Base-by-base conservation (phyloP, 1,140 invertebrate species). In the Stegodyphus dumicola region DNA sequence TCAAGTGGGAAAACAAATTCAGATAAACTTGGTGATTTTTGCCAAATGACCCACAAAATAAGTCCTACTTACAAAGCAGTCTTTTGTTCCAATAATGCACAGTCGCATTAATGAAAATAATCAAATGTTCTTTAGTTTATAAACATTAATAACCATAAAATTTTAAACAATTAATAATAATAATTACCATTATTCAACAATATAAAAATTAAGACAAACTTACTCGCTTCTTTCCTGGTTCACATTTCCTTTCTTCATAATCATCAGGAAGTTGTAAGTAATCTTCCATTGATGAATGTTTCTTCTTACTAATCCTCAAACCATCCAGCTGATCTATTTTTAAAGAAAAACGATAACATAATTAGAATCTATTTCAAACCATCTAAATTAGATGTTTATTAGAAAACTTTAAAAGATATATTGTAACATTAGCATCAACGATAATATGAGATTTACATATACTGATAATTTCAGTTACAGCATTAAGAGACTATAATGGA, bases 221-320 rank as follows among this genome's bases (percentile, higher is more conserved):
- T 89, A 98, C 96, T 91, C 95, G 93, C 91, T 98, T 98, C 90
- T 97, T 95, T 78, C 95, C 95, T n/a, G 95, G 93, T 88, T 92
- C 93, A 77, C 93, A 92, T 91, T 88, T 91, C 89, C 94, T 93
- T 83, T 90, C 89, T 60, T 92, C 91, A 88, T 94, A 96, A 87
- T 94, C 94, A 89, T 96, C 95, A 86, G 96, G 95, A 90, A 97
- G 90, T 86, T 91, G 95, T 76, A 98, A 92, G 92, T 96, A 98
- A 89, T 98, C 96, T 91, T 97, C 96, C 93, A 98, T 95, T 2
- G 87, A 81, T 2, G 87, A 86, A 85, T 92, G 90, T 87, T 93
- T 91, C 87, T 91, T 92, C 88, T 92, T 93, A 0, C 90, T 90
- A 33, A 87, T 86, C 17, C 88, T 87, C 54, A 95, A 90, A 71